phyloP scores from a whole-genome alignment of 2,888 invertebrate species.

The Leuctra nigra region DNA sequence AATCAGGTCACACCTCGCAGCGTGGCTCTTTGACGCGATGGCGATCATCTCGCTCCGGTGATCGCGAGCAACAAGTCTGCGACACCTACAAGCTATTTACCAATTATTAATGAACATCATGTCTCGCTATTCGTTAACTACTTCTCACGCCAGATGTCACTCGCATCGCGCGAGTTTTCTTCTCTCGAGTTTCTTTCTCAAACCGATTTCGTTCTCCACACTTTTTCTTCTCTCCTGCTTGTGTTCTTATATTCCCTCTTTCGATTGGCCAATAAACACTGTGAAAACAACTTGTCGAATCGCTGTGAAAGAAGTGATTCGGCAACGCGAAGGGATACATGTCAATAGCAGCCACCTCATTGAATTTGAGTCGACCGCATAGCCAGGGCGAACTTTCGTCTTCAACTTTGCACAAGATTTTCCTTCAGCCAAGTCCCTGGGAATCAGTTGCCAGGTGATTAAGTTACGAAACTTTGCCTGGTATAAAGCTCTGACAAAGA shows the following conservation, averaged over 20 bases:
- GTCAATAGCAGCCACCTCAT: background rate
- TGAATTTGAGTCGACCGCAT: background rate
- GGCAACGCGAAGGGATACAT: background rate
- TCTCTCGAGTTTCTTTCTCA: no score
- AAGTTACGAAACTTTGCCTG: conserved; percentile 2
- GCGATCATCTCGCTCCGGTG: no score
- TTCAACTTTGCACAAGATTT: background rate
- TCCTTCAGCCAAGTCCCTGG: background rate
- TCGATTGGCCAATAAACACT: conserved; percentile 12
- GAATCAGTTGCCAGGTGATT: conserved; percentile 1
- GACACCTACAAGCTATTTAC: no score
- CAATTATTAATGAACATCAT: no score
- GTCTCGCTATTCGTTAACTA: no score
- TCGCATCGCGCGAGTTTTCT: no score
- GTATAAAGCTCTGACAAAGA: no score
- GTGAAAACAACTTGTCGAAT: conserved; percentile 12
- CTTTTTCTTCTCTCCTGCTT: background rate
- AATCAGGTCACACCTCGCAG: no score
- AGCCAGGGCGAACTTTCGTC: background rate
- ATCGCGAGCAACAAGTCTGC: no score
- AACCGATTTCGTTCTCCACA: background rate
- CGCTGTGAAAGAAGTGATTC: background rate
- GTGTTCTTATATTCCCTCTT: conserved; percentile 1
- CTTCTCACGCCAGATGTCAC: no score
- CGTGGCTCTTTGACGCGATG: no score